These are phyloP conservation scores for Caenorhabditis virilis DNA, from an alignment of 2,888 invertebrate genomes.

Conservation along the genomic window DNA sequence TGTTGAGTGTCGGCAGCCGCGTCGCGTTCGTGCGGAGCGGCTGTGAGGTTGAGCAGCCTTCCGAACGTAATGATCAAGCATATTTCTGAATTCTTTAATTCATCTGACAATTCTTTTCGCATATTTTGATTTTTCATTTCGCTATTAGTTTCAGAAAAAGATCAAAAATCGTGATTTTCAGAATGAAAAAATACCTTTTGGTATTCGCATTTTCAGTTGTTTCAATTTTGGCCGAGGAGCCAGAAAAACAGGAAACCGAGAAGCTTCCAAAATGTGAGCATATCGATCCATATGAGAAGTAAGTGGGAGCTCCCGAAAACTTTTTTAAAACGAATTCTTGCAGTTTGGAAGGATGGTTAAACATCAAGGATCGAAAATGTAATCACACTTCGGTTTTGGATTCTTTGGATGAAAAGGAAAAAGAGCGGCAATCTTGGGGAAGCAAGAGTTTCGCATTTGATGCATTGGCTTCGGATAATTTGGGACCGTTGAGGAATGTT, in stretches of 20 bases:
- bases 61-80: no score
- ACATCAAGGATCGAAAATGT: slow-evolving; percentile 21
- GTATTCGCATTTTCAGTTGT: slow-evolving; percentile 8
- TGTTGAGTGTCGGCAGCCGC: no score
- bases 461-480: slow-evolving; percentile 83
- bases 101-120: no score
- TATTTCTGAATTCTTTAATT: no score
- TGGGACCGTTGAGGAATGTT: slow-evolving; percentile 80
- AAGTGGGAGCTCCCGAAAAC: slow-evolving; percentile 10
- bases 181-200: slow-evolving; percentile 16
- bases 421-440: slow-evolving; percentile 72
- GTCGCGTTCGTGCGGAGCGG: no score
- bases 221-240: background rate
- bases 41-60: no score
- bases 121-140: no score
- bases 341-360: slow-evolving; percentile 32
- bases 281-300: slow-evolving; percentile 49
- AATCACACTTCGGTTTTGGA: slow-evolving; percentile 24
- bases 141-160: no score
- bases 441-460: slow-evolving; percentile 89
- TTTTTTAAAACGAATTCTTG: no score
- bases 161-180: no score
- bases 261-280: slow-evolving; percentile 50
- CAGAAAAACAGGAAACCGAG: slow-evolving; percentile 3
- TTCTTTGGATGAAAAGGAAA: slow-evolving; percentile 24